A percentile compares a stretch with the other conserved stretches of the same genome.
Conservation (phyloP, 2,888 invertebrate species). For the Rhyacophila evoluta region DNA sequence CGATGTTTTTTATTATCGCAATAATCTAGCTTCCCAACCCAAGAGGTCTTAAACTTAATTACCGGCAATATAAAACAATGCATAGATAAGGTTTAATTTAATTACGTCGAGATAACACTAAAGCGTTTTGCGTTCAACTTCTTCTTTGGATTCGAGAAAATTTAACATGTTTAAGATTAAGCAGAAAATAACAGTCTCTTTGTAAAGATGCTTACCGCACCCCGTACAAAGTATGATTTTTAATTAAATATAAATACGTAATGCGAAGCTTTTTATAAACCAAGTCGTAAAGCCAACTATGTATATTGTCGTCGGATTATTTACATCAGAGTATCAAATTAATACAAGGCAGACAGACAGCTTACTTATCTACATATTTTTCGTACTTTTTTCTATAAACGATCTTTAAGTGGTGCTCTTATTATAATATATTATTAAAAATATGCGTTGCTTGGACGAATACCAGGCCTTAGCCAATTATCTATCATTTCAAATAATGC, state of each 20-base stretch:
- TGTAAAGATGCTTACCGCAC: not conserved
- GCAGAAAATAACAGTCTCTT: not conserved
- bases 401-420: too few species aligned
- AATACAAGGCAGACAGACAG: too few species aligned
- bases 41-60: constrained; percentile 12
- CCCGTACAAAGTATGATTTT: not conserved
- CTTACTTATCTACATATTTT: too few species aligned
- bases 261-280: not conserved
- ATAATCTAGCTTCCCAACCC: constrained; percentile 16
- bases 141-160: not conserved
- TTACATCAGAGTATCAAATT: too few species aligned
- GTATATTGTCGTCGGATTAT: too few species aligned
- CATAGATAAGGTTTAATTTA: constrained; percentile 19
- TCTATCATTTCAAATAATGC: too few species aligned
- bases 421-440: too few species aligned
- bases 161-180: constrained; percentile 10
- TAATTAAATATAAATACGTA: not conserved
- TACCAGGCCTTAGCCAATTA: too few species aligned
- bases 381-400: too few species aligned
- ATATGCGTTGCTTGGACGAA: too few species aligned
- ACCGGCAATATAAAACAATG: constrained; percentile 24
- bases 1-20: constrained; percentile 13
- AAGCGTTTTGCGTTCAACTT: constrained; percentile 17
- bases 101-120: constrained; percentile 11
- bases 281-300: too few species aligned